A percentile compares a stretch with the other conserved stretches of the same genome.
Conservation (phyloP, 2,797 vertebrate species). For the Squalus acanthias region DNA sequence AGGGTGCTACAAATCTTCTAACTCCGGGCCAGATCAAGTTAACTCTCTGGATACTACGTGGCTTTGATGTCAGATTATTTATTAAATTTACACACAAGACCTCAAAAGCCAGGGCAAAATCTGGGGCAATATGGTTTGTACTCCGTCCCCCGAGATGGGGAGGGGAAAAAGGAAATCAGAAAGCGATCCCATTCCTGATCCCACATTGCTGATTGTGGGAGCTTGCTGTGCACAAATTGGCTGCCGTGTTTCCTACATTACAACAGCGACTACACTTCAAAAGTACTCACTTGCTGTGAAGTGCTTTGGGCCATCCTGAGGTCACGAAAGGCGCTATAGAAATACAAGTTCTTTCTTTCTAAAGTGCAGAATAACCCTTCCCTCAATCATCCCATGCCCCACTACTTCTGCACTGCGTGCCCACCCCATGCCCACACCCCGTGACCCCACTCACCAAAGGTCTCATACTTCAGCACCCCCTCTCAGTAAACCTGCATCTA, state of each 20-base stretch:
- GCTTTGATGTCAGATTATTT: background rate
- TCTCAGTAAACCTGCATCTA: background rate
- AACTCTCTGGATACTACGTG: background rate
- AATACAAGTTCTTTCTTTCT: too few species aligned
- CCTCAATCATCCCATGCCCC: too few species aligned
- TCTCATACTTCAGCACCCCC: background rate
- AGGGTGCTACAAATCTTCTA: background rate
- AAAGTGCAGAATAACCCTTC: background rate
- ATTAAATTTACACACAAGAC: background rate
- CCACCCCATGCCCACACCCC: too few species aligned
- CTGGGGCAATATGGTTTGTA: background rate
- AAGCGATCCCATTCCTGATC: background rate
- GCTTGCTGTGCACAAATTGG: background rate
- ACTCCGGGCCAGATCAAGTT: background rate
- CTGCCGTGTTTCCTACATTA: background rate
- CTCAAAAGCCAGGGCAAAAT: background rate
- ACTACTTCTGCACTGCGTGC: too few species aligned
- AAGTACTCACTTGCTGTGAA: background rate
- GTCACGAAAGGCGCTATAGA: too few species aligned
- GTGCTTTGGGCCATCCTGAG: background rate
- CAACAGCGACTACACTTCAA: background rate
- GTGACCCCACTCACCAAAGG: too few species aligned
- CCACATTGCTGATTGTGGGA: background rate
- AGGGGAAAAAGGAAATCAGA: background rate
- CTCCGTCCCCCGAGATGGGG: background rate